phyloP scores from a whole-genome alignment of 2,797 vertebrate genomes.

The Bovichtus diacanthus region DNA sequence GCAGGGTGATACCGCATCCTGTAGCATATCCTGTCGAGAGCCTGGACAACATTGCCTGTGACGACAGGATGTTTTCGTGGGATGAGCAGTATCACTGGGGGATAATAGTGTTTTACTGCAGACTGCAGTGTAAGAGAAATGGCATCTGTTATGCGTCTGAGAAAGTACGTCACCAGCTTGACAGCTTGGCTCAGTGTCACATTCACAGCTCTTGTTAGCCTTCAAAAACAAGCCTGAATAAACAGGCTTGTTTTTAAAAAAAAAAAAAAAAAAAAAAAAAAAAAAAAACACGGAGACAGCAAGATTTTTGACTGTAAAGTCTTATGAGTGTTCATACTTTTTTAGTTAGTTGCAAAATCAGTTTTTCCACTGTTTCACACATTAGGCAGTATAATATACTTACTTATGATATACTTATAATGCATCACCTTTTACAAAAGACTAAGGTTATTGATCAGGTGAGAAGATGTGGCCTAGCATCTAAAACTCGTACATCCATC shows the following conservation, averaged over 20 bases:
- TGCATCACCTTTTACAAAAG: not conserved
- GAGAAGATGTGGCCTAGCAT: conserved; percentile 5
- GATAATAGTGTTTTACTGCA: conserved; percentile 74
- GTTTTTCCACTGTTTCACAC: not conserved
- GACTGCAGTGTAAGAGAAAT: conserved; percentile 71
- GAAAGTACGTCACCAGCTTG: conserved; percentile 68
- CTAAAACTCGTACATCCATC: not conserved
- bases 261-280: not conserved
- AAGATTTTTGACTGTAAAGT: conserved; percentile 1
- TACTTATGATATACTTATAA: not conserved
- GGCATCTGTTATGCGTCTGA: conserved; percentile 77
- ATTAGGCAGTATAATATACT: too few species aligned
- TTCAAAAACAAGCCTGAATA: conserved; percentile 36
- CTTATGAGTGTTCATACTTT: not conserved
- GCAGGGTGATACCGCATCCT: conserved; percentile 63
- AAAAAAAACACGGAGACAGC: not conserved
- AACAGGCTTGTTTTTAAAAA: conserved; percentile 1
- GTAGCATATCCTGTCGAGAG: conserved; percentile 69
- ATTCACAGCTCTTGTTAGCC: conserved; percentile 32
- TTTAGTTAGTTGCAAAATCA: conserved; percentile 6
- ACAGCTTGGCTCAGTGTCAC: conserved; percentile 74
- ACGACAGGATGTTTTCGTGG: conserved; percentile 77
- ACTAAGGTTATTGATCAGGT: not conserved
- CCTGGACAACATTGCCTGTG: conserved; percentile 62
- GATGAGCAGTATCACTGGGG: conserved; percentile 77